phyloP scores from a whole-genome alignment of 2,797 vertebrate genomes.

The Cuniculus paca region DNA sequence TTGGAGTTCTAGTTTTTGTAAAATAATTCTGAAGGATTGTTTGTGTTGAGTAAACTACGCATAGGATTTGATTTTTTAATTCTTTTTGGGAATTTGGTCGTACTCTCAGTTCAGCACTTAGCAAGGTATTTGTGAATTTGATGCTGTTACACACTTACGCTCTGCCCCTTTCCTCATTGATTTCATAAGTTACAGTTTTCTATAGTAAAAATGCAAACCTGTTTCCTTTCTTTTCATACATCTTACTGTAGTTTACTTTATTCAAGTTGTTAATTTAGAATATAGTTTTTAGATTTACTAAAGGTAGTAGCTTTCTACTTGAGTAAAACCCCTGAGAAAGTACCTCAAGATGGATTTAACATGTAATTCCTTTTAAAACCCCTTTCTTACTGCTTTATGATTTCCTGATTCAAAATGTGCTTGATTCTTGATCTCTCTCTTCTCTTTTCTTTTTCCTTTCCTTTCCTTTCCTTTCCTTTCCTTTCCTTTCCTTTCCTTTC shows the following conservation, averaged over 20 bases:
- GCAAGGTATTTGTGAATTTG: background rate
- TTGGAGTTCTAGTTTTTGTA: slow-evolving; percentile 2
- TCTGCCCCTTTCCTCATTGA: background rate
- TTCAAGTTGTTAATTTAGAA: slow-evolving; percentile 36
- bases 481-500: too few species aligned
- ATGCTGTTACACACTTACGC: rapidly evolving
- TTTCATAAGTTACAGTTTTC: background rate
- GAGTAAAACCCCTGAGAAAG: background rate
- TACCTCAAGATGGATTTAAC: background rate
- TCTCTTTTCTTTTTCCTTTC: background rate
- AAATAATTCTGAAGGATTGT: background rate
- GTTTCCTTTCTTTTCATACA: background rate
- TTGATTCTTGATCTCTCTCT: background rate
- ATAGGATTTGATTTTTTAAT: background rate
- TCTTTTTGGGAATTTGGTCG: background rate
- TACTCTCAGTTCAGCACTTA: background rate
- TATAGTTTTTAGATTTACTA: background rate
- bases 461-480: background rate
- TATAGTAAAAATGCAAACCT: background rate
- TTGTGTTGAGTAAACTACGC: background rate
- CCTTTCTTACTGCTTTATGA: background rate
- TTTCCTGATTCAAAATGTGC: background rate
- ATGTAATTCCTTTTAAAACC: background rate
- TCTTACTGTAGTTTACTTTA: background rate
- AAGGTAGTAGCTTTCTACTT: background rate